Conservation (phyloP, 2,888 invertebrate genomes). For the Cephalotes varians region DNA sequence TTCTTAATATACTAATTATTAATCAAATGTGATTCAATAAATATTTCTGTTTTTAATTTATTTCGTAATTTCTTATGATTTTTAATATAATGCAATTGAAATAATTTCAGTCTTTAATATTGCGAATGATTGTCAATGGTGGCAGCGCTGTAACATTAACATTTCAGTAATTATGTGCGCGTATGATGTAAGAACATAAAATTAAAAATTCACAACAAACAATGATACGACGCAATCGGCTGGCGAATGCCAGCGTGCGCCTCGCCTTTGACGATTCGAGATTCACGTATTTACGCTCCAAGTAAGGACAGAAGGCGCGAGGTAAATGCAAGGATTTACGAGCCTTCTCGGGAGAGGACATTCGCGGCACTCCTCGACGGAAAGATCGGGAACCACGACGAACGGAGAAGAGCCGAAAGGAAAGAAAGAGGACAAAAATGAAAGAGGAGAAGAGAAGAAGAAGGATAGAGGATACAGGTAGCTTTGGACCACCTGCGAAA, state of each 20-base stretch:
- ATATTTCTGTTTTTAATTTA: not conserved
- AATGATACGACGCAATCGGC: conserved; percentile 27
- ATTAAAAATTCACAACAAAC: conserved; percentile 28
- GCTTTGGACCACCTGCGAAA: conserved; percentile 76
- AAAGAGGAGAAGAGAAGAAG: conserved; percentile 33
- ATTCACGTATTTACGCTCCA: conserved; percentile 72
- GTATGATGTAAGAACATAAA: not conserved
- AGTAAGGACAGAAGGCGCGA: conserved; percentile 56
- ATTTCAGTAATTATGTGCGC: not conserved
- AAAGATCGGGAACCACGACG: conserved; percentile 16
- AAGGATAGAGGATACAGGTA: conserved; percentile 51
- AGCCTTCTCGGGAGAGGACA: conserved; percentile 65
- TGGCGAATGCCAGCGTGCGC: conserved; percentile 12
- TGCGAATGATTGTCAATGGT: not conserved
- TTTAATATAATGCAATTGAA: not conserved
- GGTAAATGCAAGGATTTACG: conserved; percentile 76
- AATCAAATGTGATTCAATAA: not conserved
- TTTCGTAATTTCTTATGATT: not conserved
- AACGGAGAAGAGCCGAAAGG: conserved; percentile 24
- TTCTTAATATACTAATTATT: not conserved
- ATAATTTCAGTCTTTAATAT: not conserved
- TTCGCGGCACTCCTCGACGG: conserved; percentile 51
- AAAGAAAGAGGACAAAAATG: conserved; percentile 5
- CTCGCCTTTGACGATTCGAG: conserved; percentile 59
- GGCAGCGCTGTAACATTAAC: not conserved